Evolutionary conservation across 2,888 invertebrate genomes (phyloP).

Genomic region (Microchrysa polita): DNA sequence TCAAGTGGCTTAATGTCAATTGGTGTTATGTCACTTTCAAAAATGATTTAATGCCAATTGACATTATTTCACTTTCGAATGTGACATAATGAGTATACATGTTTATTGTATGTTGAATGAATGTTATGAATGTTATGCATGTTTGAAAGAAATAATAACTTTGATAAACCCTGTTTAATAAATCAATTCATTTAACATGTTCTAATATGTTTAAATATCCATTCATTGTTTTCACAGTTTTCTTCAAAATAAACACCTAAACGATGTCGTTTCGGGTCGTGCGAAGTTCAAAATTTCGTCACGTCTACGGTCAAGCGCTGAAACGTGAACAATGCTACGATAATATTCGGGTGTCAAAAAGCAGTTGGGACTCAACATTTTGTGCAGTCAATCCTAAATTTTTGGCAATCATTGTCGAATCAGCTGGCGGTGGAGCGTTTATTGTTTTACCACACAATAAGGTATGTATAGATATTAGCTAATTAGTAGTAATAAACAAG

Average conservation of each 20-base stretch:
- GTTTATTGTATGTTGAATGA: no score
- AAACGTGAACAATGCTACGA: constrained; percentile 98
- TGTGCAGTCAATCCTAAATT: constrained; percentile 99
- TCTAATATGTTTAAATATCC: no score
- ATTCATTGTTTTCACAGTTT: constrained; percentile 17
- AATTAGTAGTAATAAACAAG: no score
- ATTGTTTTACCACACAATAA: constrained; percentile 93
- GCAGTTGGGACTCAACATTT: constrained; percentile 98
- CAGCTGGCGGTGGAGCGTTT: constrained; percentile 95
- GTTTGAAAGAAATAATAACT: no score
- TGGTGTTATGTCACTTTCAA: no score
- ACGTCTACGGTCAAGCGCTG: constrained; percentile 86
- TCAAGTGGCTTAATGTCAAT: no score
- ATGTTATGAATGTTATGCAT: no score
- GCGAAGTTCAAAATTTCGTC: constrained; percentile 97
- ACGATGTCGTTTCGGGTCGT: constrained; percentile 97
- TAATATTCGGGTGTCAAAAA: constrained; percentile 95
- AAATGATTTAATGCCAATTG: no score
- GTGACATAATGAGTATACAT: no score
- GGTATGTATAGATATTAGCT: constrained; percentile 68
- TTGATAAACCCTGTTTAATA: no score
- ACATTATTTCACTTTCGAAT: no score
- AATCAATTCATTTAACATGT: no score
- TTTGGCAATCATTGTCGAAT: constrained; percentile 96
- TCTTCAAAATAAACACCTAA: constrained; percentile 14